Percentiles rank a stretch among this genome's conserved stretches.
Conservation (phyloP, 2,113 vertebrate genomes). For the Chamaetylas fuelleborni region DNA sequence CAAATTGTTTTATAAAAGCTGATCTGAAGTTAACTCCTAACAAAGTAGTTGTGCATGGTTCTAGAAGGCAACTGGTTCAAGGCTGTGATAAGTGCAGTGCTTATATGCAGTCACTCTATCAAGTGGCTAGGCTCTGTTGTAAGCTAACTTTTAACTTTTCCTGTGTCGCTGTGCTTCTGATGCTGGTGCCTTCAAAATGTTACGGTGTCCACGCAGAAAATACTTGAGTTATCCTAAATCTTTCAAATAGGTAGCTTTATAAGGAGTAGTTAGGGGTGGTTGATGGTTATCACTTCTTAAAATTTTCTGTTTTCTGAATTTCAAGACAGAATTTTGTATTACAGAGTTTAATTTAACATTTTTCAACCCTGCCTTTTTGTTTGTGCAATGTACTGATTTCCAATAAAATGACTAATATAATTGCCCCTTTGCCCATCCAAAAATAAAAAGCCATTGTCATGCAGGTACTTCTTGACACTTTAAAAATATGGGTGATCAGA, state of each 20-base stretch:
- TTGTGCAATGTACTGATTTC: not conserved
- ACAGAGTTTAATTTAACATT: not conserved
- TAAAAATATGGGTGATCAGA: not conserved
- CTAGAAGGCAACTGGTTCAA: not conserved
- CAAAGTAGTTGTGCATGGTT: not conserved
- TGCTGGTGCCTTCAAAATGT: not conserved
- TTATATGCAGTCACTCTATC: fast-evolving
- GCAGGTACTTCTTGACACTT: not conserved
- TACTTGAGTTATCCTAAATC: not conserved
- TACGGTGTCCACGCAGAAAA: not conserved
- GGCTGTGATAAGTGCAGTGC: not conserved
- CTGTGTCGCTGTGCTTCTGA: not conserved
- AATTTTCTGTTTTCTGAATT: not conserved
- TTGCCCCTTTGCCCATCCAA: not conserved
- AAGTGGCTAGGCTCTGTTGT: not conserved
- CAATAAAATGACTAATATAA: not conserved
- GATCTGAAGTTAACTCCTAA: not conserved
- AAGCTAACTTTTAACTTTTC: not conserved
- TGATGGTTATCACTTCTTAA: not conserved
- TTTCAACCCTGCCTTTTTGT: not conserved
- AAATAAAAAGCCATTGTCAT: not conserved
- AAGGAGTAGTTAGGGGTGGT: not conserved
- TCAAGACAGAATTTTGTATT: not conserved
- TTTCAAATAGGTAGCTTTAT: not conserved
- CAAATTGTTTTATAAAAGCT: not conserved